Evolutionary conservation across 2,888 invertebrate species (phyloP), one percentile per base, ranked within the genome.

Genomic region (Yponomeuta sedellus): DNA sequence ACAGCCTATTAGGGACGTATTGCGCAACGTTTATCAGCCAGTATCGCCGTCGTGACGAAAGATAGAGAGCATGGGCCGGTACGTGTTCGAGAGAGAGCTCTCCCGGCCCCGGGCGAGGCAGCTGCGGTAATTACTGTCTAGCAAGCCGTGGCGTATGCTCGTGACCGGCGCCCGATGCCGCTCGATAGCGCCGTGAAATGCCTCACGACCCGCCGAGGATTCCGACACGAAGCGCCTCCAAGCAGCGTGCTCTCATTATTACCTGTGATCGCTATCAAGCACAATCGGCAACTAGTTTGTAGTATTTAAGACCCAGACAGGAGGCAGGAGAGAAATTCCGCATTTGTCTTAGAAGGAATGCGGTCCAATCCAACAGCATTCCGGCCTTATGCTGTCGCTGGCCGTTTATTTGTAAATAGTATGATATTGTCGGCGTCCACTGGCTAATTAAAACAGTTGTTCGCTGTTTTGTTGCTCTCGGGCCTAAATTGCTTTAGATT

Each of bases 101-200:
- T 75, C 81, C 83, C 81, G 83, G 80, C 77, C 79, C 80, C 82
- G 82, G 73, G 80, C 77, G 74, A 72, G 78, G 80, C 78, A 74
- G 78, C 75, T 78, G 81, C 85, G 44, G 86, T 86, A 88, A 88
- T 88, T 88, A 87, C 58, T 10, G 56, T 52, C n/a, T 61, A 57
- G 61, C 20, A 16, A n/a, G 20, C 59, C 25, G 25, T 20, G 74
- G 73, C 89, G 90, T 82, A 83, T 78, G 87, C 83, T 78, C 85
- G 81, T 75, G 66, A 63, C 63, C 52, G 44, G 71, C 78, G 89
- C 40, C 71, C 78, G 89, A 88, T 89, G 88, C 80, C 78, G 75
- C 71, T 75, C 82, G 90, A 90, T 90, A 90, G 74, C 79, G 81
- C 85, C 86, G 85, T 86, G 85, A 88, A 88, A 88, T 86, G 87